These are phyloP conservation scores for Taurulus bubalis DNA, from an alignment of 2,113 vertebrate genomes.

Conservation along the genomic window DNA sequence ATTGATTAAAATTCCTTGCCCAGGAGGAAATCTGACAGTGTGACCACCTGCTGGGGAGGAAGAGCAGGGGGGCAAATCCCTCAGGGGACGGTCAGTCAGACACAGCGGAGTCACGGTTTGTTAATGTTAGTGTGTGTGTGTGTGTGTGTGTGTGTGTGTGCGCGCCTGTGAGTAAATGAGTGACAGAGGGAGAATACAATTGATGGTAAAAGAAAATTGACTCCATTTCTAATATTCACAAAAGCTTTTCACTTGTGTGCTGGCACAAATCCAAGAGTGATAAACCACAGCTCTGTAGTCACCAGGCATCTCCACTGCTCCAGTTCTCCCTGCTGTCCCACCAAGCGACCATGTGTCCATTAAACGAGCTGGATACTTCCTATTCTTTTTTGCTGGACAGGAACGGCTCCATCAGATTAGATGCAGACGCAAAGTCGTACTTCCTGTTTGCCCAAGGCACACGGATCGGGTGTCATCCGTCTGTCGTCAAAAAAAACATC, in stretches of 20 bases:
- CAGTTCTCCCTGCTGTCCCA: neutral
- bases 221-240: constrained; percentile 38
- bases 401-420: constrained; percentile 61
- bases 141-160: constrained; percentile 10
- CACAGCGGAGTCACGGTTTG: constrained; percentile 65
- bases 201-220: constrained; percentile 18
- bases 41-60: constrained; percentile 71
- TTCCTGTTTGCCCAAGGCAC: constrained; percentile 76
- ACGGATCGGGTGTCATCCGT: constrained; percentile 73
- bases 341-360: constrained; percentile 22
- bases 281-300: constrained; percentile 39
- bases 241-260: constrained; percentile 46
- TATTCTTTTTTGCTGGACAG: constrained; percentile 57
- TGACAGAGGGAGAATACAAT: constrained; percentile 5
- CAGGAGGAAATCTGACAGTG: constrained; percentile 62
- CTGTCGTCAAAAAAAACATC: constrained; percentile 49
- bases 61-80: constrained; percentile 50
- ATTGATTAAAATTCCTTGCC: constrained; percentile 65
- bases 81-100: constrained; percentile 70
- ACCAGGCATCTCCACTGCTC: constrained; percentile 16
- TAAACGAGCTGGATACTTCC: constrained; percentile 29
- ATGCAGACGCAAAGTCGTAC: constrained; percentile 36
- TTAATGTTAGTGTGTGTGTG: constrained; percentile 35
- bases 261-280: constrained; percentile 44
- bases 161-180: constrained; percentile 33